These are phyloP conservation scores for Paracanthobrama guichenoti DNA, from an alignment of 2,113 vertebrate species.

Conservation along the genomic window DNA sequence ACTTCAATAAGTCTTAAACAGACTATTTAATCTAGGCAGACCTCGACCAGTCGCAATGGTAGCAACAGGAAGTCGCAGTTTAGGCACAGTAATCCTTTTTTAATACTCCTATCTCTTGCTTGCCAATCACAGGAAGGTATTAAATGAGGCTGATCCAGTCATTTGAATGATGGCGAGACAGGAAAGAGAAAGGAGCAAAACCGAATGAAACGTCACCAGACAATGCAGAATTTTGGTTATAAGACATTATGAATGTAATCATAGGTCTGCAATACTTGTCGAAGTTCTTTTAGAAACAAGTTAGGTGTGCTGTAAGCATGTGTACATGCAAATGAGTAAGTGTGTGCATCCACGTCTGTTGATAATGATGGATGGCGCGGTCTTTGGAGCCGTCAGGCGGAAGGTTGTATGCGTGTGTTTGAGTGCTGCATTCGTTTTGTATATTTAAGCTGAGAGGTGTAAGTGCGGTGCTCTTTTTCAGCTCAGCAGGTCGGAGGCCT, in stretches of 20 bases:
- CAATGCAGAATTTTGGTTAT: neutral
- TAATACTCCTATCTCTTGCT: neutral
- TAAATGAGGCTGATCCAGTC: neutral
- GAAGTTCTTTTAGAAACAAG: neutral
- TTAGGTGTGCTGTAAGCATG: conserved; percentile 49
- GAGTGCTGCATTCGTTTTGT: conserved; percentile 13
- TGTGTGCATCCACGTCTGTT: neutral
- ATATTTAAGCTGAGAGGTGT: conserved; percentile 30
- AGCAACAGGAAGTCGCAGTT: neutral
- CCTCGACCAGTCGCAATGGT: neutral
- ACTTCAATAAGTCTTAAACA: neutral
- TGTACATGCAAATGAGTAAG: neutral
- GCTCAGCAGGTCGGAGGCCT: conserved; percentile 34
- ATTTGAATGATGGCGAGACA: neutral
- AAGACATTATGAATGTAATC: neutral
- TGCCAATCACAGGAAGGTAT: neutral
- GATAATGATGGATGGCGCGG: conserved; percentile 9
- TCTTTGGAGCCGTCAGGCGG: conserved; percentile 17
- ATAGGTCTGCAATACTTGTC: neutral
- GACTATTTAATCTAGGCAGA: neutral
- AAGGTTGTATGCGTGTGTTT: conserved; percentile 31
- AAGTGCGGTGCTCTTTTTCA: conserved; percentile 41
- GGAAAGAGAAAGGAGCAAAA: neutral
- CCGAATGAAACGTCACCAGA: neutral
- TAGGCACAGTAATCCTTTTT: neutral